These are phyloP conservation scores for Seriola dumerili DNA, from an alignment of 2,113 vertebrate genomes.

Conservation along the genomic window DNA sequence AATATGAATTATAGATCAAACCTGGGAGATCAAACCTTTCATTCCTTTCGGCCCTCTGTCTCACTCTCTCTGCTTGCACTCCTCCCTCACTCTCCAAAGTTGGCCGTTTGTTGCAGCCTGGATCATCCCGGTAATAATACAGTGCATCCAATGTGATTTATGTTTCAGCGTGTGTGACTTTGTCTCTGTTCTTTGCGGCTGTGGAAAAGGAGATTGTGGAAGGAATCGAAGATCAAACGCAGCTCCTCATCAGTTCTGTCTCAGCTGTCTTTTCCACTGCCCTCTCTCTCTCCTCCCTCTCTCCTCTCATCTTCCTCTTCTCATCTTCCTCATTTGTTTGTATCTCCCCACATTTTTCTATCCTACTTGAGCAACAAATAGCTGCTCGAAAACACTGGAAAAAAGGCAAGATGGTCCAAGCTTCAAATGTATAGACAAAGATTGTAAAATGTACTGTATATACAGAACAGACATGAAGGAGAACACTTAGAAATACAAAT, in stretches of 20 bases:
- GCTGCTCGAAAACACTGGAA: neutral
- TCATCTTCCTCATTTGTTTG: conserved; percentile 59
- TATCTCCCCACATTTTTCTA: conserved; percentile 39
- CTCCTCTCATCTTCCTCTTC: conserved; percentile 6
- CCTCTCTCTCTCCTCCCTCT: conserved; percentile 1
- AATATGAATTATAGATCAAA: conserved; percentile 76
- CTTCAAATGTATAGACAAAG: neutral
- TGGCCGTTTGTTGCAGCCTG: conserved; percentile 16
- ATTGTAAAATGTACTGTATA: neutral
- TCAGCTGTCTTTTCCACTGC: conserved; percentile 39
- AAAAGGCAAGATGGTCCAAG: neutral
- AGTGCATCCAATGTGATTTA: conserved; percentile 36
- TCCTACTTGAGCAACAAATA: conserved; percentile 23
- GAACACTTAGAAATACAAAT: conserved; percentile 2
- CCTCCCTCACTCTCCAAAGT: conserved; percentile 9
- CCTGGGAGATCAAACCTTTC: conserved; percentile 37
- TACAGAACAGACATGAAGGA: neutral
- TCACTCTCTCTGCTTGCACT: conserved; percentile 8
- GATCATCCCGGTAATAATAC: conserved; percentile 31
- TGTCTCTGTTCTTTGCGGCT: conserved; percentile 35
- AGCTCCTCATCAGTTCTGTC: conserved; percentile 30
- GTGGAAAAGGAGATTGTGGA: conserved; percentile 30
- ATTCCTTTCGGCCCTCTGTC: conserved; percentile 22
- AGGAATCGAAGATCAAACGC: conserved; percentile 58
- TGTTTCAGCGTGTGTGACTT: conserved; percentile 38